Conservation (phyloP, 1,140 invertebrate species). For the Temnothorax curvispinosus region DNA sequence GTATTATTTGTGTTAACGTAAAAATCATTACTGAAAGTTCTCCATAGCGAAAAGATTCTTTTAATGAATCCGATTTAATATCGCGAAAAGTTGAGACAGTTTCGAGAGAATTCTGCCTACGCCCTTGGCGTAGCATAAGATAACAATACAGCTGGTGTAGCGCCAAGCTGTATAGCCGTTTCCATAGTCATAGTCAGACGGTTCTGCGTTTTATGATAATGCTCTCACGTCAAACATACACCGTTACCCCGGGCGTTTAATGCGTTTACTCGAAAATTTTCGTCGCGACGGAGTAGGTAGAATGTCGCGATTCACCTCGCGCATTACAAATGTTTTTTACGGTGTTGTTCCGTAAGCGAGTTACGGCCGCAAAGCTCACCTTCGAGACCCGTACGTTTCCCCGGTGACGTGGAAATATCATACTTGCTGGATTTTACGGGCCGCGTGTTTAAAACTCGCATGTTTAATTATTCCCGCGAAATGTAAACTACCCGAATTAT, state of each 20-base stretch:
- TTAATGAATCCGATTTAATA: background rate
- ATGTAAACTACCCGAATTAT: conserved; percentile 53
- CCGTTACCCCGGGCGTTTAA: conserved; percentile 32
- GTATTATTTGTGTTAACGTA: background rate
- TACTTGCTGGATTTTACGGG: conserved; percentile 48
- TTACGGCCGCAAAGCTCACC: conserved; percentile 16
- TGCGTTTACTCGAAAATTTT: conserved; percentile 59
- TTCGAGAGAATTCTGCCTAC: conserved; percentile 23
- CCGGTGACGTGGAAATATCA: conserved; percentile 47
- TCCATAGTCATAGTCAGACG: conserved; percentile 55
- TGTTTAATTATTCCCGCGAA: conserved; percentile 54
- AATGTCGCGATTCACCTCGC: conserved; percentile 38
- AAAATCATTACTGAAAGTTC: background rate
- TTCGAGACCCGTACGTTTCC: background rate
- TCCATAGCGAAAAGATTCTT: background rate
- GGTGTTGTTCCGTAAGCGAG: conserved; percentile 21
- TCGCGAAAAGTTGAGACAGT: background rate
- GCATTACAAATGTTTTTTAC: conserved; percentile 57
- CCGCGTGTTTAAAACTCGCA: conserved; percentile 47
- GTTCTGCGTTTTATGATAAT: conserved; percentile 56
- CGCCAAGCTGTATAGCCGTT: conserved; percentile 43
- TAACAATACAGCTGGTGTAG: conserved; percentile 51
- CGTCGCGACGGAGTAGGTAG: conserved; percentile 13
- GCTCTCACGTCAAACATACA: conserved; percentile 43
- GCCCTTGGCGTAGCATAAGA: conserved; percentile 32